These are phyloP conservation scores for Archips crataeganus DNA, from an alignment of 2,888 invertebrate species.

Conservation along the genomic window DNA sequence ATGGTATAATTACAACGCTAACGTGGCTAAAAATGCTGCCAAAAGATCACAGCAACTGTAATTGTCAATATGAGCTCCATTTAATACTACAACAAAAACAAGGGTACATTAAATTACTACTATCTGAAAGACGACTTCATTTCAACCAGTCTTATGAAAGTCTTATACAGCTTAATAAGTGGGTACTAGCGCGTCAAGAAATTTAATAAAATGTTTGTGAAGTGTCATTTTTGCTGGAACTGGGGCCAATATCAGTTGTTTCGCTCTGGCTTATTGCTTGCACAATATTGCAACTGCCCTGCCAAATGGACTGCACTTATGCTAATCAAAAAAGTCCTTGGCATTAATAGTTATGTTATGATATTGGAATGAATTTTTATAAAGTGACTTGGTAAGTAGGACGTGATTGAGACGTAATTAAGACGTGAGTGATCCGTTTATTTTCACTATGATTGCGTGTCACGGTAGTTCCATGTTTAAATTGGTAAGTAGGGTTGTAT, in stretches of 20 bases:
- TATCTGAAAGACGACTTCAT: background rate
- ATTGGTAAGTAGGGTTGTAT: no score
- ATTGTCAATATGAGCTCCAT: no score
- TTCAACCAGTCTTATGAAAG: constrained; percentile 15
- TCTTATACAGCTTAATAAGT: constrained; percentile 13
- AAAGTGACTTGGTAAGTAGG: no score
- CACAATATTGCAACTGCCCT: constrained; percentile 7
- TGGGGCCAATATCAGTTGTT: constrained; percentile 29
- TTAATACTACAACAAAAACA: no score
- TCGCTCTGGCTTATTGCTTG: constrained; percentile 9
- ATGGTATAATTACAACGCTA: no score
- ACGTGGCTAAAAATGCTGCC: no score
- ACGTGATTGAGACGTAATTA: no score
- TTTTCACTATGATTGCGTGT: no score
- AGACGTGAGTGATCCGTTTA: no score
- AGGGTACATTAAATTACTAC: no score
- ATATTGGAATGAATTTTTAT: background rate
- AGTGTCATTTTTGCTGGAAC: constrained; percentile 22
- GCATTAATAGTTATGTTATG: background rate
- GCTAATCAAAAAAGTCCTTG: background rate
- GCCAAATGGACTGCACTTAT: constrained; percentile 29
- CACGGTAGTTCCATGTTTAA: no score
- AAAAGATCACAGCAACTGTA: no score
- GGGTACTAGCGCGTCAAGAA: constrained; percentile 13
- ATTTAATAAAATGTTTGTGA: constrained; percentile 36